Base-by-base conservation (phyloP, 2,888 invertebrate genomes). In the Willowsia nigromaculata region DNA sequence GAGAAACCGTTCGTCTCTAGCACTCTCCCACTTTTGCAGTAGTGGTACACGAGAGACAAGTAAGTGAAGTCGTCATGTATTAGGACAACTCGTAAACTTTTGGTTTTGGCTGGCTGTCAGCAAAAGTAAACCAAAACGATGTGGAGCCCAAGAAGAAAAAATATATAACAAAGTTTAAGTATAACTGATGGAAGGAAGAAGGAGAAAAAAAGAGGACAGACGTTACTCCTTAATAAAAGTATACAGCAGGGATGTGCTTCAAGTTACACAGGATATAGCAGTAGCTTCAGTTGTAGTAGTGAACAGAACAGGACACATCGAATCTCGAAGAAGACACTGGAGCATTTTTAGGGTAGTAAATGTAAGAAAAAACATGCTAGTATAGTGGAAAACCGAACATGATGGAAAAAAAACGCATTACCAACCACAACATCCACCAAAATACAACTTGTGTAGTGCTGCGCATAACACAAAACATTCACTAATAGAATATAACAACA, bases 81-180 rank as follows among this genome's bases (percentile, higher is more conserved):
- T 85, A 78, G 78, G 85, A 78, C 85, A 85, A 78, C 85, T 85
- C 78, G 78, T 86, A 86, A 86, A 86, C 86, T 86, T 71, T 80
- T 86, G 80, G 80, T 81, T 86, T 86, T 86, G 86, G 86, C 86
- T 86, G 68, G 80, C 68, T 86, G 86, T 86, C 86, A 86, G 86
- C 86, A 68, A 81, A 86, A 78, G 85, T 85, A 85, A 76, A 62
- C 85, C 65, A 85, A 85, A 85, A 78, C 78, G 85, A 85, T 78
- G 65, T 85, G 85, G 85, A 78, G 74, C 85, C 33, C 22, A 65
- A 18, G 13, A 56, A 47, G 40, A 43, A 37, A 71, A 83, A 33
- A 50, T 13, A 83, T 68, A 83, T 47, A 83, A 30, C 59, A 62
- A 81, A 81, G 78, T 78, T 76, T 78, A 78, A 78, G 78, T 78